Evolutionary conservation across 2,797 vertebrate species (phyloP).

Genomic region (Acropternis orthonyx): DNA sequence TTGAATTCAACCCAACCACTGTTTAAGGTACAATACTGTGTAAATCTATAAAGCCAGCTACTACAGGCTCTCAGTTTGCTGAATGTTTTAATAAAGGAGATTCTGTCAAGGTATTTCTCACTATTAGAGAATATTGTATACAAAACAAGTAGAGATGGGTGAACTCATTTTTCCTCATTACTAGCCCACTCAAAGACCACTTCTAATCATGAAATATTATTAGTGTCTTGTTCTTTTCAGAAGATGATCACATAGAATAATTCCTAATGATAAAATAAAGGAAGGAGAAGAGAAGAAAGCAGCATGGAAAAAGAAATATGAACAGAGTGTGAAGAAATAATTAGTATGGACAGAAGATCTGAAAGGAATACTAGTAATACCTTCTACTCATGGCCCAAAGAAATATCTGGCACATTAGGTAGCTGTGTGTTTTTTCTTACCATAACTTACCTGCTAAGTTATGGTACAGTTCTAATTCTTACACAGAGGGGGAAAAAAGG

Average conservation of each 20-base stretch:
- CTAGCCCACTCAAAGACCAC: slow-evolving; percentile 15
- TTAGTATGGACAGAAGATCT: not conserved
- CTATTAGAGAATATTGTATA: slow-evolving; percentile 6
- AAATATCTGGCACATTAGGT: not conserved
- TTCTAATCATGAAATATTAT: slow-evolving; percentile 23
- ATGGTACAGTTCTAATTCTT: not conserved
- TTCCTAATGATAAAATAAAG: not conserved
- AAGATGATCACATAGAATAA: not conserved
- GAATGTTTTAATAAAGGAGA: slow-evolving; percentile 11
- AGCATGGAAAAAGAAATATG: not conserved
- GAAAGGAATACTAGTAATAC: not conserved
- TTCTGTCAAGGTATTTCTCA: slow-evolving; percentile 18
- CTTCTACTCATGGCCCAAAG: not conserved
- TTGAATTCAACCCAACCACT: not conserved
- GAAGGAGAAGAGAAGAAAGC: not conserved
- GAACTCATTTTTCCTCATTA: slow-evolving; percentile 20
- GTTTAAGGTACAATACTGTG: not conserved
- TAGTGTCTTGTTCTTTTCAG: slow-evolving; percentile 1
- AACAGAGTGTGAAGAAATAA: not conserved
- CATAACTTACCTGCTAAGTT: not conserved
- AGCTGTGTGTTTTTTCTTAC: not conserved
- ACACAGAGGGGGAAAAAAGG: rapidly evolving
- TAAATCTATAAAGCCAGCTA: not conserved
- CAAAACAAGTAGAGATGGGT: not conserved
- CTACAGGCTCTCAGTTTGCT: not conserved